phyloP scores from a whole-genome alignment of 2,888 invertebrate genomes.

The Steinernema scapterisci region DNA sequence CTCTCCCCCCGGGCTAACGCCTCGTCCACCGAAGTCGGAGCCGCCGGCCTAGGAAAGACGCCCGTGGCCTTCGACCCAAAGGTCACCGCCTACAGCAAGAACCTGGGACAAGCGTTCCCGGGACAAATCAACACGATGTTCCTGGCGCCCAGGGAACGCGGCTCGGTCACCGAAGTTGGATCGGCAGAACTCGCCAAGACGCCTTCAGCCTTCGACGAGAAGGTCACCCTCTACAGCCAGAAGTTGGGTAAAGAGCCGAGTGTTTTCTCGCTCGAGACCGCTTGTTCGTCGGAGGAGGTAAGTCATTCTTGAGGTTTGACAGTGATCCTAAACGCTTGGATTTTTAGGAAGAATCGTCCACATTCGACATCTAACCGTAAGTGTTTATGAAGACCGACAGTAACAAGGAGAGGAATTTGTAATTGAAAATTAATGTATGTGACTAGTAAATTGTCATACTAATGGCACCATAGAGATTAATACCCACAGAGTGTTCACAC shows the following conservation, averaged over 20 bases:
- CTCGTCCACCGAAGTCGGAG: neutral
- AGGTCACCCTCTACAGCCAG: neutral
- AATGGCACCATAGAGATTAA: constrained; percentile 16
- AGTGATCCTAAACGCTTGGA: too few relatives aligned
- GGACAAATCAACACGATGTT: too few relatives aligned
- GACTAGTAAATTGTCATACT: constrained; percentile 29
- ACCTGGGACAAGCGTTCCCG: neutral
- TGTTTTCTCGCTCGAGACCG: too few relatives aligned
- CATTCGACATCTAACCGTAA: too few relatives aligned
- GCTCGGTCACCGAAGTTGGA: neutral
- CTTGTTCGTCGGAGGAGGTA: too few relatives aligned
- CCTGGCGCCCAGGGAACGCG: neutral
- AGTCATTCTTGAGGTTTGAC: too few relatives aligned
- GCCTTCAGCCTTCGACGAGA: neutral
- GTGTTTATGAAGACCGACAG: neutral
- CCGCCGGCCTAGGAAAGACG: neutral
- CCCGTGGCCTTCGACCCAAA: neutral
- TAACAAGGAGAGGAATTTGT: neutral
- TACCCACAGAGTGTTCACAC: neutral
- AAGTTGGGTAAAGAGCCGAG: neutral
- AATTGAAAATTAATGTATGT: too few relatives aligned
- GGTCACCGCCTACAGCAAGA: neutral
- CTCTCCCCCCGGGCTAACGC: neutral
- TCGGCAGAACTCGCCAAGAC: neutral
- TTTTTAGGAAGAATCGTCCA: too few relatives aligned